Evolutionary conservation across 64 coral and sea anemone genomes (phyloP).

Genomic region (Platygyra sinensis): DNA sequence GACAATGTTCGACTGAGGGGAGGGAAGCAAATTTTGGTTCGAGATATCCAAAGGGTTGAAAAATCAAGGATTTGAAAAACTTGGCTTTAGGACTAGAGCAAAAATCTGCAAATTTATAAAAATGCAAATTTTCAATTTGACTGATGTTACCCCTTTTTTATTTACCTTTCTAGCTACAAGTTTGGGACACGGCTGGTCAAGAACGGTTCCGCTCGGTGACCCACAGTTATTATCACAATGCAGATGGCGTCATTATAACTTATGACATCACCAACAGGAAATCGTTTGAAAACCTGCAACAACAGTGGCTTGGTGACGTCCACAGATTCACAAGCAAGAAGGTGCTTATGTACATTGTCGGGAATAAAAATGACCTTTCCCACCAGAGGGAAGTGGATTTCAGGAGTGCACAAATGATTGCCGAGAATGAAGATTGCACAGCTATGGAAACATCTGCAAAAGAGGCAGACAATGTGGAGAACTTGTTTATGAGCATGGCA

Average conservation of each 20-base stretch:
- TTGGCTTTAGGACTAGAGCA: too few species aligned
- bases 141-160: neutral
- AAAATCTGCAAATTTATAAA: too few species aligned
- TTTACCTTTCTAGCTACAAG: constrained; percentile 82
- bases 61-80: too few species aligned
- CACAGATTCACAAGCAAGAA: constrained; percentile 93
- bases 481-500: constrained; percentile 91
- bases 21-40: too few species aligned
- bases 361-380: constrained; percentile 91
- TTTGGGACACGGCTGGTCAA: constrained; percentile 99
- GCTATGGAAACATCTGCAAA: constrained; percentile 98
- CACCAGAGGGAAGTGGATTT: constrained; percentile 77
- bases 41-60: too few species aligned
- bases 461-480: constrained; percentile 91
- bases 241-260: constrained; percentile 89
- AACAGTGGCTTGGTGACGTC: constrained; percentile 84
- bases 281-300: constrained; percentile 89
- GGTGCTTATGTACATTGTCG: constrained; percentile 84
- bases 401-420: constrained; percentile 70
- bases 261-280: constrained; percentile 93
- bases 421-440: constrained; percentile 79
- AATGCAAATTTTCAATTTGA: too few species aligned
- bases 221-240: constrained; percentile 97
- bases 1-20: too few species aligned
- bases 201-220: constrained; percentile 94